phyloP scores from a whole-genome alignment of 2,888 invertebrate species.

The Argynnis bischoffii region DNA sequence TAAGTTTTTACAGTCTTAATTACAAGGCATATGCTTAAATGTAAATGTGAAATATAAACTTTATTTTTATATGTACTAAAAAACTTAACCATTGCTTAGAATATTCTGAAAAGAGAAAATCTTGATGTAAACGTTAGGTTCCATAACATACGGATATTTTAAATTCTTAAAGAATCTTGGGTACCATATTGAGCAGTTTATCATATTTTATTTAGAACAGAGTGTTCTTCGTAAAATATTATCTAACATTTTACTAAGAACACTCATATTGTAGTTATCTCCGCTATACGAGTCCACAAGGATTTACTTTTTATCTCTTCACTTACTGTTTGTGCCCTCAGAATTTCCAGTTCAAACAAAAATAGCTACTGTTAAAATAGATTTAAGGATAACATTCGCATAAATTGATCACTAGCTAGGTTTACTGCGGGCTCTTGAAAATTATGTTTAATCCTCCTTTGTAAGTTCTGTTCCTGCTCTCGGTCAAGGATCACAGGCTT shows the following conservation, averaged over 20 bases:
- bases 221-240: not conserved
- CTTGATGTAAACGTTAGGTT: too few relatives aligned
- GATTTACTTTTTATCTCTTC: slow-evolving; percentile 26
- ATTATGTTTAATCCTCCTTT: slow-evolving; percentile 31
- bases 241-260: slow-evolving; percentile 4
- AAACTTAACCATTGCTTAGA: too few relatives aligned
- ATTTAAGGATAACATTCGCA: slow-evolving; percentile 3
- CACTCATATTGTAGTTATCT: slow-evolving; percentile 22
- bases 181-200: too few relatives aligned
- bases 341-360: slow-evolving; percentile 1
- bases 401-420: not conserved
- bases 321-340: slow-evolving; percentile 7
- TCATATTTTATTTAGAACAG: not conserved
- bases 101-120: too few relatives aligned
- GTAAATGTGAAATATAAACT: too few relatives aligned
- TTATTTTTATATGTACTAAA: too few relatives aligned
- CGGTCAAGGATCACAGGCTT: slow-evolving; percentile 25
- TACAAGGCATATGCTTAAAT: too few relatives aligned
- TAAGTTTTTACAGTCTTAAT: too few relatives aligned
- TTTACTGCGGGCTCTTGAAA: slow-evolving; percentile 23
- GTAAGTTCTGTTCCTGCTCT: slow-evolving; percentile 20
- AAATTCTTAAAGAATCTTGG: too few relatives aligned
- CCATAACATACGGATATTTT: too few relatives aligned
- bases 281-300: slow-evolving; percentile 11
- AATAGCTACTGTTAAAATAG: slow-evolving; percentile 3